These are phyloP conservation scores for Caenorhabditis sp. DNA, from an alignment of 2,888 invertebrate species.

Conservation along the genomic window DNA sequence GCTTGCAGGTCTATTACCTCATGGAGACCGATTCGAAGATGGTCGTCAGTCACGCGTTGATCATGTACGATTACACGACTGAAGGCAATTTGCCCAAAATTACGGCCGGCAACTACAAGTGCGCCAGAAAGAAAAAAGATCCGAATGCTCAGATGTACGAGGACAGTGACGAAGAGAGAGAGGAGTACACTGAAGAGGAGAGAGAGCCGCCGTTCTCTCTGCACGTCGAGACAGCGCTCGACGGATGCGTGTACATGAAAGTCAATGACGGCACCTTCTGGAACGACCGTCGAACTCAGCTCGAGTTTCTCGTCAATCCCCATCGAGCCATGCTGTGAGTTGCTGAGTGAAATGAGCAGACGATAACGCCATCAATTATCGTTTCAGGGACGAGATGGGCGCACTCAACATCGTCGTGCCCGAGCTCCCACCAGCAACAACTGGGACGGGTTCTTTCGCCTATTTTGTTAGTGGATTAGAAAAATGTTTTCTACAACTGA, in stretches of 20 bases:
- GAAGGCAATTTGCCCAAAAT: slow-evolving; percentile 61
- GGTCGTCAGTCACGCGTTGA: slow-evolving; percentile 65
- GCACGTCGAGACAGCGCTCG: slow-evolving; percentile 16
- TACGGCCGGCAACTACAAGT: slow-evolving; percentile 47
- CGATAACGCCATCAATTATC: no score
- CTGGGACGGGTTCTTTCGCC: slow-evolving; percentile 50
- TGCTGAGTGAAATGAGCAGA: background rate
- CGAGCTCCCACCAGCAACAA: slow-evolving; percentile 57
- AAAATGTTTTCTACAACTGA: slow-evolving; percentile 59
- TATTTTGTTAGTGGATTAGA: slow-evolving; percentile 61
- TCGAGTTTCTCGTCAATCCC: slow-evolving; percentile 64
- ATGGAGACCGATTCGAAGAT: slow-evolving; percentile 65
- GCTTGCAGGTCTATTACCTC: slow-evolving; percentile 67
- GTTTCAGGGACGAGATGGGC: slow-evolving; percentile 44
- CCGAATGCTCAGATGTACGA: slow-evolving; percentile 49
- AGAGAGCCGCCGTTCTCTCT: slow-evolving; percentile 61
- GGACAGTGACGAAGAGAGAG: no score
- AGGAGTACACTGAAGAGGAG: slow-evolving; percentile 55
- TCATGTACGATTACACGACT: slow-evolving; percentile 65
- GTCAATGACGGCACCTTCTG: slow-evolving; percentile 60
- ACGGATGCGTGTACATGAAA: slow-evolving; percentile 53
- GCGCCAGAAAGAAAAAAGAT: slow-evolving; percentile 12
- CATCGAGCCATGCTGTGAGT: slow-evolving; percentile 58
- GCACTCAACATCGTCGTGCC: slow-evolving; percentile 65
- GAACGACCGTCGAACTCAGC: slow-evolving; percentile 62